A percentile compares a stretch with the other conserved stretches of the same genome.
phyloP scores from a whole-genome alignment of 2,888 invertebrate species.

The Lasiommata megera region DNA sequence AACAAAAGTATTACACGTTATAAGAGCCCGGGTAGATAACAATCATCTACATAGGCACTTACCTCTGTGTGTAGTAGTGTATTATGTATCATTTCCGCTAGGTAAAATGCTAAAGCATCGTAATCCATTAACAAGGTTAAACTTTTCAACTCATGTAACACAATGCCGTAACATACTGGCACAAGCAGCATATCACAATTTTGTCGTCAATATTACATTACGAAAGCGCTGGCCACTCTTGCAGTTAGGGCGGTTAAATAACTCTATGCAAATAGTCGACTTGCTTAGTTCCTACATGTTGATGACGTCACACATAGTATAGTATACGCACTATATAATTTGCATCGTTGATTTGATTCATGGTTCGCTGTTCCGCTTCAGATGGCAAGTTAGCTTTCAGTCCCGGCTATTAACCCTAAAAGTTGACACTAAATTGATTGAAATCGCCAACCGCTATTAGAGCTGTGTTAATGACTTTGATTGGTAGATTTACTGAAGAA shows the following conservation, averaged over 20 bases:
- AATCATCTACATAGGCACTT: neutral
- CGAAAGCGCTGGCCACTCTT: neutral
- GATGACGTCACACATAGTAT: neutral
- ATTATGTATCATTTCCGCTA: constrained; percentile 13
- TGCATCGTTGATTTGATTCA: too few species aligned
- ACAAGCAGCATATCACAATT: neutral
- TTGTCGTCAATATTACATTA: constrained; percentile 10
- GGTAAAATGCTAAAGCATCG: constrained; percentile 9
- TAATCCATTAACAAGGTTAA: constrained; percentile 17
- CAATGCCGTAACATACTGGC: constrained; percentile 8
- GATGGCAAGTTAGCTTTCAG: too few species aligned
- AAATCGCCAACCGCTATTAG: too few species aligned
- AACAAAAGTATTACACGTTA: constrained; percentile 1
- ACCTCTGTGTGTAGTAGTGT: constrained; percentile 4
- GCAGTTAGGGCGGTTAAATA: constrained; percentile 2
- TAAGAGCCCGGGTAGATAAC: neutral
- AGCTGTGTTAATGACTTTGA: too few species aligned
- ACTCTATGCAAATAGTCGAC: constrained; percentile 4
- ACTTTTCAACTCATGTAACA: constrained; percentile 13
- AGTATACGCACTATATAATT: too few species aligned
- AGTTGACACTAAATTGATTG: too few species aligned
- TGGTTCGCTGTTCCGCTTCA: too few species aligned
- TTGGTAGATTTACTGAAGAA: too few species aligned
- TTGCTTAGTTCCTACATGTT: neutral
- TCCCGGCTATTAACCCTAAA: too few species aligned